A percentile compares a stretch with the other conserved stretches of the same genome.
These are phyloP conservation scores for Scomber japonicus DNA, from an alignment of 2,113 vertebrate species.

Conservation along the genomic window DNA sequence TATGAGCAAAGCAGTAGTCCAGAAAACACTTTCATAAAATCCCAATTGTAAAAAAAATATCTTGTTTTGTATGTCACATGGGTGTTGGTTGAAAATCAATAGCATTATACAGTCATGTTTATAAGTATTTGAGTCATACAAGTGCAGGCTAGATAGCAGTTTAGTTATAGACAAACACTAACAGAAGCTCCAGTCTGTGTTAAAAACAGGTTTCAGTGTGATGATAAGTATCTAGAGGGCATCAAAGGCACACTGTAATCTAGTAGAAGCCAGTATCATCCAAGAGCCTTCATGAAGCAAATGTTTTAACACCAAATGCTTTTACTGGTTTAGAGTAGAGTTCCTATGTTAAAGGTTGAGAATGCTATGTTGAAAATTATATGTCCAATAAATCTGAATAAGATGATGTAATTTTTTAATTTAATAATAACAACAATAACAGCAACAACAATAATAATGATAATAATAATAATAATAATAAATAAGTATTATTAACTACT, in stretches of 20 bases:
- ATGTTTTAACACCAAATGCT: slow-evolving; percentile 11
- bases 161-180: neutral
- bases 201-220: slow-evolving; percentile 3
- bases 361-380: neutral
- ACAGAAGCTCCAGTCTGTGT: slow-evolving; percentile 5
- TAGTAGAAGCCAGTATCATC: slow-evolving; percentile 10
- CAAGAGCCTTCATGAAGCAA: neutral
- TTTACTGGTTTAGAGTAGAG: neutral
- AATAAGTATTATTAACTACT: too few species aligned
- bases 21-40: slow-evolving; percentile 1
- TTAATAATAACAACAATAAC: too few species aligned
- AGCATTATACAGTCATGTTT: too few species aligned
- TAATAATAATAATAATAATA: too few species aligned
- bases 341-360: neutral
- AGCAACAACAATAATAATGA: too few species aligned
- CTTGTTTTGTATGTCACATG: neutral
- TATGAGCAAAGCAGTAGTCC: too few species aligned
- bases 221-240: slow-evolving; percentile 14
- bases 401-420: too few species aligned
- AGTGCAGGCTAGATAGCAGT: too few species aligned
- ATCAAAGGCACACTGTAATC: slow-evolving; percentile 38
- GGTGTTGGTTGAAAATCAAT: too few species aligned
- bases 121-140: too few species aligned
- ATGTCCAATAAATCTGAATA: too few species aligned
- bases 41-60: neutral